Evolutionary conservation across 2,797 vertebrate species (phyloP), one percentile per base, ranked within the genome.

Genomic region (Ibycter americanus): DNA sequence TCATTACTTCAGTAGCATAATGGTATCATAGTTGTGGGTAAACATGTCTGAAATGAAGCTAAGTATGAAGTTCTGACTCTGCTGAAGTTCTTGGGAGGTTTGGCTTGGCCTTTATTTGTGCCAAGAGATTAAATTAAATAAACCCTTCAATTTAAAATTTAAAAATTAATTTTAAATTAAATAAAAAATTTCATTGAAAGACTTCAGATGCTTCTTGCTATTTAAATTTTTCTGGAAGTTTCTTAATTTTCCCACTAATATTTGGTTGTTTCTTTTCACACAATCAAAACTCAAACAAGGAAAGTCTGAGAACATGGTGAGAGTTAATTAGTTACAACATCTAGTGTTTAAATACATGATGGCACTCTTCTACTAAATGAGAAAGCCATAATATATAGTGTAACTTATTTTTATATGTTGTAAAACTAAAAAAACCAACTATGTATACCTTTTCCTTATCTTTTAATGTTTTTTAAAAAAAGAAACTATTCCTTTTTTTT

Each of bases 371-470:
- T 82, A 36, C 44, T 74, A 89, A 90, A 76, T 55, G 7, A 95
- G 49, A 91, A 95, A 96, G 92, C 90, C 92, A 91, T 95, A 81
- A 67, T 90, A 52, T 81, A 81, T 87, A 88, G 34, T 27, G 9
- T 89, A 95, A 93, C 61, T 95, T 97, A 90, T 87, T 91, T 95
- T 96, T 88, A 15, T 93, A 80, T 46, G n/a, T 89, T 79, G 11
- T 44, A 79, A 89, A 93, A 70, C 44, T 90, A 58, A 78, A 93
- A 51, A 59, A 23, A 51, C 2, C 1, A 3, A 27, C 2, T 55
- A 11, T 67, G 42, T 80, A 14, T 87, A 77, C 31, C 12, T 32
- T 79, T 84, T 74, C 31, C 63, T 23, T 72, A 25, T 31, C 42
- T 90, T 55, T 38, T 72, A 65, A 25, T 36, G 47, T 11, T 76